phyloP scores from a whole-genome alignment of 2,888 invertebrate species.

The Formica aserva region DNA sequence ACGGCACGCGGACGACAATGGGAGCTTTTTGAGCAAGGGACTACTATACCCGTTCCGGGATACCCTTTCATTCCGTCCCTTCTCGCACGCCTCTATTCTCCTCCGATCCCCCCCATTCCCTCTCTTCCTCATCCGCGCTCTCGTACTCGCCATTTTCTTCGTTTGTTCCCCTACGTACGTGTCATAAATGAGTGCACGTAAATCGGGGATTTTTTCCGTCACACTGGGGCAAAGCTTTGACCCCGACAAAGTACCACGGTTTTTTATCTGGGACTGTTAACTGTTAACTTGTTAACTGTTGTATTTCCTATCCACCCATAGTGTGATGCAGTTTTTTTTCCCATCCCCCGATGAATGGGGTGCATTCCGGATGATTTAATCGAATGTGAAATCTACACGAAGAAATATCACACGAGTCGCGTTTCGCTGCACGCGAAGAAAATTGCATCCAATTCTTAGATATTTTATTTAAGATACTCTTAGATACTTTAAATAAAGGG shows the following conservation, averaged over 20 bases:
- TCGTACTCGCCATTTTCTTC: neutral
- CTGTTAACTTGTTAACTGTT: neutral
- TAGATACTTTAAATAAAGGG: neutral
- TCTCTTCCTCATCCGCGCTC: neutral
- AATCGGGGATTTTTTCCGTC: constrained; percentile 8
- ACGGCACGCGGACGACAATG: constrained; percentile 11
- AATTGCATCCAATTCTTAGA: neutral
- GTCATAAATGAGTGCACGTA: constrained; percentile 18
- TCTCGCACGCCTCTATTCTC: neutral
- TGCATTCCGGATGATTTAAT: constrained; percentile 1
- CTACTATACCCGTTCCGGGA: neutral
- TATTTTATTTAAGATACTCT: neutral
- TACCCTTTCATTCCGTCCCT: neutral
- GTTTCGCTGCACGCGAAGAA: neutral
- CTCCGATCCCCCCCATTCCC: neutral
- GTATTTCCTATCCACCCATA: neutral
- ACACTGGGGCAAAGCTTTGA: neutral
- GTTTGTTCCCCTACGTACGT: neutral
- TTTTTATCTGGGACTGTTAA: constrained; percentile 17
- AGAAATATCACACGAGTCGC: neutral
- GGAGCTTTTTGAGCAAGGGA: constrained; percentile 25
- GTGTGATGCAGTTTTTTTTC: neutral
- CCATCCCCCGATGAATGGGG: neutral
- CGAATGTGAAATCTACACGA: neutral
- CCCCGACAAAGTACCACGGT: neutral